Conservation (phyloP, 2,797 vertebrate genomes). For the Xerus rutilus region DNA sequence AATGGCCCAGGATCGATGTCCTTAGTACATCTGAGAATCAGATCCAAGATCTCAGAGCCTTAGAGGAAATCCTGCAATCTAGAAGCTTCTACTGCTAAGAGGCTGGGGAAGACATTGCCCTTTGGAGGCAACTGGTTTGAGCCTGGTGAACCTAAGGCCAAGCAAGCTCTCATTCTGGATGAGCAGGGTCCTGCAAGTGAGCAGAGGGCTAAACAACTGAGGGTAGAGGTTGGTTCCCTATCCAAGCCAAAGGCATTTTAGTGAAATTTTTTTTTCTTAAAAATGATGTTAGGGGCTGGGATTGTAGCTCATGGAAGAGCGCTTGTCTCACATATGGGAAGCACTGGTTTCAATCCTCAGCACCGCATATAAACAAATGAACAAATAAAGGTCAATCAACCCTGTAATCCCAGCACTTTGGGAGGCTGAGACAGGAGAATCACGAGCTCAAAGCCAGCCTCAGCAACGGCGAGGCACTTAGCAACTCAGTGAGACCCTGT, state of each 20-base stretch:
- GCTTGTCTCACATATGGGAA: too few species aligned
- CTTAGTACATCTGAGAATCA: constrained; percentile 28
- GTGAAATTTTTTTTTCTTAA: background rate
- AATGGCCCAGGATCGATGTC: background rate
- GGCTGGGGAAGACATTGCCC: background rate
- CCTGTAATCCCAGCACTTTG: too few species aligned
- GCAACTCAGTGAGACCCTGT: too few species aligned
- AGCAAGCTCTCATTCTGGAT: background rate
- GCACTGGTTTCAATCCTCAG: too few species aligned
- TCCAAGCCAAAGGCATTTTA: background rate
- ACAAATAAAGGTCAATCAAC: too few species aligned
- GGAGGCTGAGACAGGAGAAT: too few species aligned
- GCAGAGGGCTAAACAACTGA: background rate
- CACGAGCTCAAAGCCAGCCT: too few species aligned
- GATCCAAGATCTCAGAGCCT: background rate
- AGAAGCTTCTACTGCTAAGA: background rate
- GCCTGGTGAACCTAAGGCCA: background rate
- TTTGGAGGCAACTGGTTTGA: background rate
- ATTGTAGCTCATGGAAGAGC: too few species aligned
- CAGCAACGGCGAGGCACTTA: too few species aligned
- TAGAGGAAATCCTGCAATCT: background rate
- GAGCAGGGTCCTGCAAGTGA: background rate
- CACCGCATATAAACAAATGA: too few species aligned
- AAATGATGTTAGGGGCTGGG: background rate
- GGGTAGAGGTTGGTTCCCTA: background rate